Percentiles rank a stretch among this genome's conserved stretches.
Conservation (phyloP, 2,888 invertebrate genomes). For the Stenoptilia bipunctidactyla region DNA sequence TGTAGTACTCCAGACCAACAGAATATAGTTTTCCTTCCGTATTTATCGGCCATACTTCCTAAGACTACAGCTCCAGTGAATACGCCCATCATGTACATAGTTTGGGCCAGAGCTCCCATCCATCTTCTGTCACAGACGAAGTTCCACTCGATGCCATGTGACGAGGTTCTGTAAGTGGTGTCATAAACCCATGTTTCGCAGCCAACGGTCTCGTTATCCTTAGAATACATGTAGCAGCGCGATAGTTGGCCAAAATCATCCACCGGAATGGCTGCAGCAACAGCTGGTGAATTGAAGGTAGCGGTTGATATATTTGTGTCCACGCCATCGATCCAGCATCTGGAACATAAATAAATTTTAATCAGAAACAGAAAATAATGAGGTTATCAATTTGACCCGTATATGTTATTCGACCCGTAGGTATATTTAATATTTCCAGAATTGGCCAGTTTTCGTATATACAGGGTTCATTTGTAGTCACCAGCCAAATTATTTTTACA, state of each 20-base stretch:
- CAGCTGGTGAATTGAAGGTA: slow-evolving; percentile 69
- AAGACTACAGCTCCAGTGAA: slow-evolving; percentile 85
- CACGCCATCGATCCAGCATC: slow-evolving; percentile 73
- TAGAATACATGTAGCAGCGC: slow-evolving; percentile 69
- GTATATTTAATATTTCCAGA: too few species aligned
- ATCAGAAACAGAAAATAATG: too few species aligned
- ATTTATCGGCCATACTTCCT: slow-evolving; percentile 86
- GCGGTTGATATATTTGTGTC: slow-evolving; percentile 67
- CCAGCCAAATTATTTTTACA: too few species aligned
- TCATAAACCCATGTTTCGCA: slow-evolving; percentile 79
- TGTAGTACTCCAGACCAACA: slow-evolving; percentile 84
- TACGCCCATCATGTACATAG: slow-evolving; percentile 86
- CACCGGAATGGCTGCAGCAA: slow-evolving; percentile 70
- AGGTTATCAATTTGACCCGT: too few species aligned
- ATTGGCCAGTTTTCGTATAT: too few species aligned
- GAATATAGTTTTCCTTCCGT: slow-evolving; percentile 85
- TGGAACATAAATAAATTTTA: slow-evolving; percentile 34
- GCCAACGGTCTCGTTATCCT: slow-evolving; percentile 34
- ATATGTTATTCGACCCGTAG: too few species aligned
- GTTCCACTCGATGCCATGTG: slow-evolving; percentile 85
- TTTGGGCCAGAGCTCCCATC: slow-evolving; percentile 86
- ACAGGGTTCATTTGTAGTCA: too few species aligned
- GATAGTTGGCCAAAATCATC: slow-evolving; percentile 66
- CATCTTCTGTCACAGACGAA: slow-evolving; percentile 84
- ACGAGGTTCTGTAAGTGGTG: slow-evolving; percentile 77